A percentile compares a stretch with the other conserved stretches of the same genome.
phyloP scores from a whole-genome alignment of 2,888 invertebrate genomes.

The Plagodis dolabraria region DNA sequence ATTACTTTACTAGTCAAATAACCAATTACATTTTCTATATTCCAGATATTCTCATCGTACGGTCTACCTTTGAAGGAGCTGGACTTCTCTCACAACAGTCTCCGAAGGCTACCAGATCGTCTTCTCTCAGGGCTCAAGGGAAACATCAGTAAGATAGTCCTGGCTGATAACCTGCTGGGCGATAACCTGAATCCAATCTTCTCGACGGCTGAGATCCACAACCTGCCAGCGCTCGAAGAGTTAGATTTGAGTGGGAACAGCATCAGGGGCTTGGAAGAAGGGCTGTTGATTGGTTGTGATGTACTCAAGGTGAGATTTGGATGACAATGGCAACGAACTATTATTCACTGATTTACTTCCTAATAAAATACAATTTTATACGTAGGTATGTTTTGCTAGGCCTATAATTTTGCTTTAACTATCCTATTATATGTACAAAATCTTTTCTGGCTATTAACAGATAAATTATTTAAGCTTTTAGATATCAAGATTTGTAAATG shows the following conservation, averaged over 20 bases:
- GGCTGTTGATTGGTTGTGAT: slow-evolving; percentile 92
- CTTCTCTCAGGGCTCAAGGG: slow-evolving; percentile 87
- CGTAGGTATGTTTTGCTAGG: no score
- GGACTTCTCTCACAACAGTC: slow-evolving; percentile 93
- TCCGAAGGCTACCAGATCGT: slow-evolving; percentile 91
- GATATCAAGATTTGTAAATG: no score
- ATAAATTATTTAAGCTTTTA: no score
- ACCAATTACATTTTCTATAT: slow-evolving; percentile 26
- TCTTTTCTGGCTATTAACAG: no score
- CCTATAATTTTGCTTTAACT: no score
- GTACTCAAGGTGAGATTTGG: slow-evolving; percentile 86
- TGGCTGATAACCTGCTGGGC: slow-evolving; percentile 93
- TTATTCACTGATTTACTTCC: no score
- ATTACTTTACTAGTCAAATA: background rate
- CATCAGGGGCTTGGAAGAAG: slow-evolving; percentile 93
- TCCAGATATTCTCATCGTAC: slow-evolving; percentile 88
- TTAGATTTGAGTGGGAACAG: slow-evolving; percentile 93
- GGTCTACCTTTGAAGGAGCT: slow-evolving; percentile 90
- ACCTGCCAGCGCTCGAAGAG: slow-evolving; percentile 88
- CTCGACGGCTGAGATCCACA: slow-evolving; percentile 93
- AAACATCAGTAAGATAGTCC: slow-evolving; percentile 88
- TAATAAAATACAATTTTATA: no score
- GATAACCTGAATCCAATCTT: slow-evolving; percentile 96
- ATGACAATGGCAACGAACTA: background rate
- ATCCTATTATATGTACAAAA: no score